Evolutionary conservation across 2,113 vertebrate species (phyloP).

Genomic region (Octodon degus): DNA sequence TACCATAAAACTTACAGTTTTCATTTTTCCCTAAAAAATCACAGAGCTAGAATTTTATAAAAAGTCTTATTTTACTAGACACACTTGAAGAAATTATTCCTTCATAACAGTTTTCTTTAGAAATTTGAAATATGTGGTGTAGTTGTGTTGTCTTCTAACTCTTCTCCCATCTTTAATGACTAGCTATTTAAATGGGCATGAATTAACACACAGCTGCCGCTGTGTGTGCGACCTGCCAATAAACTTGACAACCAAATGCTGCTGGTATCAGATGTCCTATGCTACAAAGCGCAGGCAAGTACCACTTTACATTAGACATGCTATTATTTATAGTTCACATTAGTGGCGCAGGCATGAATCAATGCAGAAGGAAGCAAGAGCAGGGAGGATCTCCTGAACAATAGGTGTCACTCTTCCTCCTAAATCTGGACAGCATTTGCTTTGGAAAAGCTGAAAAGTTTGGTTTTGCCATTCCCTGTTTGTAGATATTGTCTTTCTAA

Average conservation of each 20-base stretch:
- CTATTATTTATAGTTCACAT: neutral
- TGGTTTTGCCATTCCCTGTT: slow-evolving; percentile 18
- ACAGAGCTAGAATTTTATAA: slow-evolving; percentile 45
- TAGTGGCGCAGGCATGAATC: neutral
- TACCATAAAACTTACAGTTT: slow-evolving; percentile 63
- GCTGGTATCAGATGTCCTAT: neutral
- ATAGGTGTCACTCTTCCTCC: slow-evolving; percentile 66
- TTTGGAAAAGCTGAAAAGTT: slow-evolving; percentile 26
- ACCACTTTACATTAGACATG: neutral
- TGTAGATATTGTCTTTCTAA: slow-evolving; percentile 58
- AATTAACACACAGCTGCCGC: slow-evolving; percentile 33
- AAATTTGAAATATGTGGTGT: slow-evolving; percentile 3
- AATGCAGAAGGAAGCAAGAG: neutral
- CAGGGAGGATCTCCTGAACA: neutral
- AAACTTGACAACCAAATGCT: neutral
- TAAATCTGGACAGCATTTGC: neutral
- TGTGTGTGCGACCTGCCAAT: neutral
- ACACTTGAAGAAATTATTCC: neutral
- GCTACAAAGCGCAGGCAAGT: neutral
- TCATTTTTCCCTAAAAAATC: slow-evolving; percentile 48
- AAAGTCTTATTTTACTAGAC: slow-evolving; percentile 40
- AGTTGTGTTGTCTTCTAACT: neutral
- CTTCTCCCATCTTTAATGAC: slow-evolving; percentile 7
- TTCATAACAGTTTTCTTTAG: slow-evolving; percentile 47
- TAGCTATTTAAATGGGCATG: neutral